Conservation (phyloP, 2,888 invertebrate species). For the Epsilonema sp. region DNA sequence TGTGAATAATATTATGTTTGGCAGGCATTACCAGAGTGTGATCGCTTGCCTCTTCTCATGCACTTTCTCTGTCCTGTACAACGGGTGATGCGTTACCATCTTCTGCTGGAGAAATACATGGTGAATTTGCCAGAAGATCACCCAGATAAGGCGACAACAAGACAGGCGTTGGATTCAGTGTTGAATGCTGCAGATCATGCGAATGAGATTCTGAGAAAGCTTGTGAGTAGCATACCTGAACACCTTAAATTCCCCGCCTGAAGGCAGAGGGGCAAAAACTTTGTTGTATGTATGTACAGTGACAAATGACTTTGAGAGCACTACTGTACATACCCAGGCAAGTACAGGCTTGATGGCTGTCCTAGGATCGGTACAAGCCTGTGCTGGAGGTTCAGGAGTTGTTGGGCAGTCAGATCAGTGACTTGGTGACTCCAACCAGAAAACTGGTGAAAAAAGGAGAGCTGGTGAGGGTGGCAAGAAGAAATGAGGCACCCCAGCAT, state of each 20-base stretch:
- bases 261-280: no score
- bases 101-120: slow-evolving; percentile 38
- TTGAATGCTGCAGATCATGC: slow-evolving; percentile 45
- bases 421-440: slow-evolving; percentile 43
- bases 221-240: no score
- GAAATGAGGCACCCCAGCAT: slow-evolving; percentile 38
- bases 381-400: slow-evolving; percentile 44
- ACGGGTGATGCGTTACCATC: slow-evolving; percentile 40
- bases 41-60: slow-evolving; percentile 37
- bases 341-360: neutral
- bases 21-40: no score
- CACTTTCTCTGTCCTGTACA: slow-evolving; percentile 42
- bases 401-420: slow-evolving; percentile 38
- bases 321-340: slow-evolving; percentile 12
- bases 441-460: slow-evolving; percentile 38
- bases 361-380: slow-evolving; percentile 42
- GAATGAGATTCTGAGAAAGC: slow-evolving; percentile 46
- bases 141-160: slow-evolving; percentile 36
- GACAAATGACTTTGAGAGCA: no score
- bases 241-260: no score
- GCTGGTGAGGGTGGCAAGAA: slow-evolving; percentile 39
- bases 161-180: slow-evolving; percentile 40
- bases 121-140: slow-evolving; percentile 36
- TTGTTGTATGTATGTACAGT: no score
- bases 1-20: no score